Base-by-base conservation (phyloP, 2,113 vertebrate genomes). In the Struthidea cinerea region DNA sequence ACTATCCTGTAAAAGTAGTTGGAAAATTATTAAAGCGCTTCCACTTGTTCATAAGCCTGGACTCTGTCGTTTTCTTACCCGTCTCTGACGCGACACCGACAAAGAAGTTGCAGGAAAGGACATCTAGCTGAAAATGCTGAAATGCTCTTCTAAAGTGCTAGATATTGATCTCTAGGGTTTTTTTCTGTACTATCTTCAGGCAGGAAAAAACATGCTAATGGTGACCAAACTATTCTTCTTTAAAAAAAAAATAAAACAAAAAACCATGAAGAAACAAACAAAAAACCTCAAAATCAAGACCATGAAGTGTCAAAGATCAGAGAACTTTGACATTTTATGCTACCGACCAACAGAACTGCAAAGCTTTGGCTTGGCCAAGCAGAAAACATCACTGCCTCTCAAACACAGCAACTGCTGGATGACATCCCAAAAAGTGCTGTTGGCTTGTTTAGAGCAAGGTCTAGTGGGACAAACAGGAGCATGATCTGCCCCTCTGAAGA, bases 81-180 rank as follows among this genome's bases (percentile, higher is more conserved):
- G n/a, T n/a, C n/a, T n/a, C n/a, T n/a, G n/a, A n/a, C n/a, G n/a
- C n/a, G n/a, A n/a, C n/a, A n/a, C n/a, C n/a, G n/a, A n/a, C n/a
- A n/a, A 52, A 74, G 56, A 37, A 63, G 42, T 52, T 82, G 5
- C 10, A 71, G 28, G 59, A 47, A 65, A 59, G 13, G 20, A 23
- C 9, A 60, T 46, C 23, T 35, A 75, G 35, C 33, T 56, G 52
- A 82, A 87, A 93, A 81, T 32, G 19, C 11, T 77, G 22, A 91
- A 89, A 78, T 65, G 56, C 6, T 70, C 74, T 74, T 84, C 37
- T 65, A 50, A 94, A 89, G 65, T 57, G n/a, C 30, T 77, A 49
- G 33, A 26, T 16, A 13, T 3, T 33, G 11, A 4, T 23, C 18
- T 21, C 39, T 20, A 14, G 2, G 7, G 5, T 0, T 14, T 63